These are phyloP conservation scores for Mya arenaria DNA, from an alignment of 1,140 invertebrate species.

Conservation along the genomic window DNA sequence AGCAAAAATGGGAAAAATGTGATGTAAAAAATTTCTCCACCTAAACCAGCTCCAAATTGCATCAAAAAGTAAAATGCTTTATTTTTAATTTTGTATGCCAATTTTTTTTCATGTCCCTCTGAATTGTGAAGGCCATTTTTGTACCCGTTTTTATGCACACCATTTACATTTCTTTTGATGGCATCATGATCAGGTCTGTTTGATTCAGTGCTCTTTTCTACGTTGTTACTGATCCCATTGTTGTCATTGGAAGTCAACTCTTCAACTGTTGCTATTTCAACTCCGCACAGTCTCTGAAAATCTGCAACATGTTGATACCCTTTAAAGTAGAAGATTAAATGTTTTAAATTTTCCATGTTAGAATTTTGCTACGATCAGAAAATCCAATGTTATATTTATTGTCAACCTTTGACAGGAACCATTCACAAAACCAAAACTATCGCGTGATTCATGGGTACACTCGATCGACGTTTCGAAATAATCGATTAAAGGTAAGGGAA, in stretches of 20 bases:
- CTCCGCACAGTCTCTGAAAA: constrained; percentile 51
- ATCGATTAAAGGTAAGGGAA: too few relatives aligned
- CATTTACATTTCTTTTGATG: neutral
- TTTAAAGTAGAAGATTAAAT: constrained; percentile 32
- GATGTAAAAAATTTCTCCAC: constrained; percentile 94
- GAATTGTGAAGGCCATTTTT: constrained; percentile 43
- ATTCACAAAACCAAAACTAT: too few relatives aligned
- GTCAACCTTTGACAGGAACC: too few relatives aligned
- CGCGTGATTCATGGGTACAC: constrained; percentile 33
- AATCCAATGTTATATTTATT: too few relatives aligned
- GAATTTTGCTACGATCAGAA: too few relatives aligned
- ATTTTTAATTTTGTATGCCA: constrained; percentile 86
- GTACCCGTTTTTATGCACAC: constrained; percentile 8
- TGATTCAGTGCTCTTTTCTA: neutral
- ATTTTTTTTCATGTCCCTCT: constrained; percentile 9
- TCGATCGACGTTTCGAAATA: too few relatives aligned
- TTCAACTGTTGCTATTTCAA: constrained; percentile 40
- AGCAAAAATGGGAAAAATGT: constrained; percentile 94
- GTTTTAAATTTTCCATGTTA: neutral
- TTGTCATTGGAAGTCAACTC: neutral
- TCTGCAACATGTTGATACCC: constrained; percentile 53
- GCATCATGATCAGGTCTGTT: neutral
- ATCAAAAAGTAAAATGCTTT: constrained; percentile 94
- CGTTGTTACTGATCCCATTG: neutral
- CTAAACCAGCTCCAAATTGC: constrained; percentile 90